phyloP scores from a whole-genome alignment of 1,140 invertebrate genomes.

The Drosophila lacertosa region DNA sequence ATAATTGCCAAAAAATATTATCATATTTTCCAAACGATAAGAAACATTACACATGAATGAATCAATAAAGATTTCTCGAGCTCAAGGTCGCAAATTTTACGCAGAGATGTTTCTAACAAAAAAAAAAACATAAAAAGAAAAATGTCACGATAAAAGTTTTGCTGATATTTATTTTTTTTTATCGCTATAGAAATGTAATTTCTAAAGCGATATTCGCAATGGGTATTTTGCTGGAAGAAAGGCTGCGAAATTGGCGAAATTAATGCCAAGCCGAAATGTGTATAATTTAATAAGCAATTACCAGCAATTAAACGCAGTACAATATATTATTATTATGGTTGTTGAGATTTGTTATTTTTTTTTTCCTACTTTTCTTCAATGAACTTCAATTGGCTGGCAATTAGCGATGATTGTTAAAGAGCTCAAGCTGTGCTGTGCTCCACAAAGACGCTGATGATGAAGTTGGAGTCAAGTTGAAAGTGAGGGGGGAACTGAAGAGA shows the following conservation, averaged over 20 bases:
- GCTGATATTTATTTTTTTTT: neutral
- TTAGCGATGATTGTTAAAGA: constrained; percentile 64
- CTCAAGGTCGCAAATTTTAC: too few relatives aligned
- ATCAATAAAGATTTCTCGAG: too few relatives aligned
- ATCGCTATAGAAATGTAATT: too few relatives aligned
- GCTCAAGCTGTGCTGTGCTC: neutral
- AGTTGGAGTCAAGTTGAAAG: constrained; percentile 2
- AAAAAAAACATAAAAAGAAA: neutral
- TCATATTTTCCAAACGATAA: too few relatives aligned
- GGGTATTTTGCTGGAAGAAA: neutral
- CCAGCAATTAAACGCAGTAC: constrained; percentile 17
- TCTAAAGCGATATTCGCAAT: neutral
- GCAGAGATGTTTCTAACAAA: too few relatives aligned
- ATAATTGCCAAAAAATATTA: too few relatives aligned
- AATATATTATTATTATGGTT: constrained; percentile 36
- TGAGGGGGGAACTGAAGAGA: neutral
- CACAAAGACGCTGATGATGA: neutral
- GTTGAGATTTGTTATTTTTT: constrained; percentile 21
- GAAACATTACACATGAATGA: too few relatives aligned
- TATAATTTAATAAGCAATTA: constrained; percentile 36
- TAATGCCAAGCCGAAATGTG: neutral
- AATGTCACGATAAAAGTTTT: neutral
- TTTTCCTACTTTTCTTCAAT: constrained; percentile 12
- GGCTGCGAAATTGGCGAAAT: constrained; percentile 31
- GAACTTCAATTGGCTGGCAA: constrained; percentile 48